Conservation (phyloP, 1,140 invertebrate genomes). For the Latrodectus geometricus region DNA sequence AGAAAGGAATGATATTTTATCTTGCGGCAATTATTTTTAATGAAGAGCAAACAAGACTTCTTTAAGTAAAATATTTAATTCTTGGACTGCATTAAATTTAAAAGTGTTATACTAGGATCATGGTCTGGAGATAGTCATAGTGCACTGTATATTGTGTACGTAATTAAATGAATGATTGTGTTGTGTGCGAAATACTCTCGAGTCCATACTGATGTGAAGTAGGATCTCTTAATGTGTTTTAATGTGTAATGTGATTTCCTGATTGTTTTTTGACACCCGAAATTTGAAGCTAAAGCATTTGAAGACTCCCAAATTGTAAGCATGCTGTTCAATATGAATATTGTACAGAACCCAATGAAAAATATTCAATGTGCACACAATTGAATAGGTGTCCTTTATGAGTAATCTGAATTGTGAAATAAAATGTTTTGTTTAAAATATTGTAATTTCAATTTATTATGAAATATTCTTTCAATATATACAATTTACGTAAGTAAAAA, state of each 20-base stretch:
- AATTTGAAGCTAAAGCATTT: background rate
- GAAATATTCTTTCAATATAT: no score
- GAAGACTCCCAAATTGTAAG: background rate
- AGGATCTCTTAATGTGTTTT: slow-evolving; percentile 48
- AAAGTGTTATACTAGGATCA: background rate
- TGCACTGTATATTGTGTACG: slow-evolving; percentile 58
- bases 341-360: background rate
- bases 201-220: slow-evolving; percentile 27
- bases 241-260: background rate
- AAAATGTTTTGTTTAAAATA: background rate
- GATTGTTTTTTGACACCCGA: background rate
- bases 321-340: background rate
- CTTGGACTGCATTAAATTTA: background rate
- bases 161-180: slow-evolving; percentile 38
- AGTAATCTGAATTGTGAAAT: background rate
- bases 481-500: no score
- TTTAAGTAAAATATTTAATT: no score
- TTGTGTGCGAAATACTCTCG: slow-evolving; percentile 39
- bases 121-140: slow-evolving; percentile 36
- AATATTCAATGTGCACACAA: slow-evolving; percentile 27
- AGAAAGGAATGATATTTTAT: background rate
- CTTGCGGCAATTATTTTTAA: background rate
- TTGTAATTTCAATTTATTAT: no score
- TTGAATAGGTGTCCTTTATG: background rate
- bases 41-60: background rate